These are phyloP conservation scores for Barypeithes pellucidus DNA, from an alignment of 2,888 invertebrate species.

Conservation along the genomic window DNA sequence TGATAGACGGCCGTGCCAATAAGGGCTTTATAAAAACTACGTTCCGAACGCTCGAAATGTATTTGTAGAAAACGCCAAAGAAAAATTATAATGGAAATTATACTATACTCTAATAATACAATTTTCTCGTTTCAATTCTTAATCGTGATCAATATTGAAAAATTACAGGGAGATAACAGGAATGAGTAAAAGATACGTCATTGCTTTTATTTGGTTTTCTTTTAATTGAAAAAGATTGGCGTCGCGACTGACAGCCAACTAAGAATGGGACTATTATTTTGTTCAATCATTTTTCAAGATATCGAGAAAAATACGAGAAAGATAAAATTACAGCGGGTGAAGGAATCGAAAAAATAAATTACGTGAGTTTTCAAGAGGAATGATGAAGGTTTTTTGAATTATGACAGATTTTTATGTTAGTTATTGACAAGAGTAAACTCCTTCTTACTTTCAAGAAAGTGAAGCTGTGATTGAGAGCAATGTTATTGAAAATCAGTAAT, in stretches of 20 bases:
- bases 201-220: slow-evolving; percentile 46
- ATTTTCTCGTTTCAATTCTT: slow-evolving; percentile 23
- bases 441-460: no score
- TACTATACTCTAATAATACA: slow-evolving; percentile 18
- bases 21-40: no score
- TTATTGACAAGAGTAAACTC: no score
- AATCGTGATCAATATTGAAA: slow-evolving; percentile 50
- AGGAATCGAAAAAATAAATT: slow-evolving; percentile 8
- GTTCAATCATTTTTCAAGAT: slow-evolving; percentile 31
- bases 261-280: slow-evolving; percentile 30
- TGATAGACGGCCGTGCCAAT: no score
- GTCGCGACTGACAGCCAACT: slow-evolving; percentile 25
- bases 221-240: slow-evolving; percentile 46
- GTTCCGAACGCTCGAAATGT: no score
- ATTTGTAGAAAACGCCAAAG: no score
- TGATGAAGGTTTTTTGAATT: not conserved
- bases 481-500: no score
- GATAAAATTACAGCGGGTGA: slow-evolving; percentile 4
- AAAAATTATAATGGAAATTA: no score
- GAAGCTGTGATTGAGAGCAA: no score
- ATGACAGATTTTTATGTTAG: no score
- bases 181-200: slow-evolving; percentile 42
- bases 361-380: not conserved
- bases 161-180: slow-evolving; percentile 44
- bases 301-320: slow-evolving; percentile 16